Conservation (phyloP, 2,113 vertebrate species). For the Hyperopisus bebe region DNA sequence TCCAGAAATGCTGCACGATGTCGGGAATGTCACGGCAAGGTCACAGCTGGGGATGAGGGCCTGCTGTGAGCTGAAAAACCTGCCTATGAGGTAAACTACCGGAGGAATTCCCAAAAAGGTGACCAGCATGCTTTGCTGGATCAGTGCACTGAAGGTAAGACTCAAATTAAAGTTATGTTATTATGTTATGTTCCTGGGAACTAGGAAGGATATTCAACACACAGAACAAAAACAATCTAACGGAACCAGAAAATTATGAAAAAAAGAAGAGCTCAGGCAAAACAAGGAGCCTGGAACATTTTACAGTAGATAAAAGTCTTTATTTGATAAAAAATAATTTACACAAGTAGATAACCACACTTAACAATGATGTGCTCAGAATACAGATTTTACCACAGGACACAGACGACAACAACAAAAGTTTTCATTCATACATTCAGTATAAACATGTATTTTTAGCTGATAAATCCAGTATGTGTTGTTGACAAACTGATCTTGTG, state of each 20-base stretch:
- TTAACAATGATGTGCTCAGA: constrained; percentile 8
- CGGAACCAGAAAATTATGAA: not conserved
- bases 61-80: not conserved
- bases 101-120: not conserved
- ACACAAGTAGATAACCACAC: constrained; percentile 19
- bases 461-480: not conserved
- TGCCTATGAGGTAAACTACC: not conserved
- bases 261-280: not conserved
- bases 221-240: not conserved
- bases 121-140: not conserved
- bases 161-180: too few relatives aligned
- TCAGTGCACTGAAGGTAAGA: not conserved
- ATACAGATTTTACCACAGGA: constrained; percentile 21
- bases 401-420: constrained; percentile 9
- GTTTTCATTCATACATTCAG: not conserved
- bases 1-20: not conserved
- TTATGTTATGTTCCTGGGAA: not conserved
- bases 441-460: not conserved
- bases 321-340: constrained; percentile 34
- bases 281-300: too few relatives aligned
- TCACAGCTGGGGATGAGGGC: not conserved
- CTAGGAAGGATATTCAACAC: not conserved
- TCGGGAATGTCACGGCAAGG: not conserved
- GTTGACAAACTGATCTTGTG: constrained; percentile 3
- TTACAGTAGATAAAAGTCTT: constrained; percentile 25